Conservation (phyloP, 1,140 invertebrate species). For the Saccostrea cuccullata region DNA sequence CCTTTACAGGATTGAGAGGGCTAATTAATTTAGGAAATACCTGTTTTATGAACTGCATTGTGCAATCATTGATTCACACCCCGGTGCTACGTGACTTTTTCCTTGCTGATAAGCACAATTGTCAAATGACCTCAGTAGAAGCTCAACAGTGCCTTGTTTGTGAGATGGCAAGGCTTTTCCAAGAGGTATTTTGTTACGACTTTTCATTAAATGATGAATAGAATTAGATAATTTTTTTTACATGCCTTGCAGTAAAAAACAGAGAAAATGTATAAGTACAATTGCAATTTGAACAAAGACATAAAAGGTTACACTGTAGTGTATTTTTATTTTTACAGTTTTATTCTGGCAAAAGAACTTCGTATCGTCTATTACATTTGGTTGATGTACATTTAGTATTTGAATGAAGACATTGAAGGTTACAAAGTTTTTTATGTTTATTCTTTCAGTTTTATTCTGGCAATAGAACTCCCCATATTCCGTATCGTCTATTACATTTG, state of each 20-base stretch:
- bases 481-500: constrained; percentile 92
- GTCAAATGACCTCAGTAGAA: constrained; percentile 73
- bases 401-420: background rate
- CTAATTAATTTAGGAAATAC: constrained; percentile 98
- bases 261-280: too few relatives aligned
- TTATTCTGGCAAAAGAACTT: constrained; percentile 91
- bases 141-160: constrained; percentile 90
- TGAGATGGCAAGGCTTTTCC: constrained; percentile 85
- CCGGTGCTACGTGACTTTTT: constrained; percentile 97
- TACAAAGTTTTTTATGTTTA: background rate
- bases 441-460: constrained; percentile 92
- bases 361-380: constrained; percentile 92
- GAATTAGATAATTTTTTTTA: background rate
- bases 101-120: constrained; percentile 90
- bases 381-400: too few relatives aligned
- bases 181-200: constrained; percentile 70
- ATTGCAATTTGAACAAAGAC: background rate
- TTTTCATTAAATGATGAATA: background rate
- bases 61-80: constrained; percentile 96
- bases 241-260: background rate
- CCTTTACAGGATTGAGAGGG: constrained; percentile 83
- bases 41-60: constrained; percentile 99
- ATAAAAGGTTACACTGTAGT: background rate
- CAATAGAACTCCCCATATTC: constrained; percentile 89
- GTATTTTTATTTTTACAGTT: constrained; percentile 82